Conservation (phyloP, 1,140 invertebrate genomes). For the Schlechtendalia chinensis region DNA sequence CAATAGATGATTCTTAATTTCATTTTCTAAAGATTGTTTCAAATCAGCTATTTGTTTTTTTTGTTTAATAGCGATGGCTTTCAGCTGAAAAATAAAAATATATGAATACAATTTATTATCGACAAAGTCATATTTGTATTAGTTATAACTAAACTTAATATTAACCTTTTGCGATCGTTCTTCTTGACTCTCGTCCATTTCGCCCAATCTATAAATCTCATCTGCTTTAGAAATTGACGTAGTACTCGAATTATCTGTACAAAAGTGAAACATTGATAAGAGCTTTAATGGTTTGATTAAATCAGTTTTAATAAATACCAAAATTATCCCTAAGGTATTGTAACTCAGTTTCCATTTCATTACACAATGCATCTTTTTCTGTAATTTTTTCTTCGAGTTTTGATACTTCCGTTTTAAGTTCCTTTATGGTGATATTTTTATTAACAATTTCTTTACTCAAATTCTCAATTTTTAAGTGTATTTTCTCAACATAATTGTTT, state of each 20-base stretch:
- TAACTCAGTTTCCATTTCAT: slow-evolving; percentile 24
- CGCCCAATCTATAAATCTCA: slow-evolving; percentile 54
- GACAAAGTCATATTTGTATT: background rate
- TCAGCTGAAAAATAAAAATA: slow-evolving; percentile 56
- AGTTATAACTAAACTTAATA: slow-evolving; percentile 6
- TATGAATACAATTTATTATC: background rate
- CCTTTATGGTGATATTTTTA: slow-evolving; percentile 7
- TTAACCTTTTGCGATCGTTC: slow-evolving; percentile 55
- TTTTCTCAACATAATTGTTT: background rate
- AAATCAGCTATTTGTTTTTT: slow-evolving; percentile 60
- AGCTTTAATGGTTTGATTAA: background rate
- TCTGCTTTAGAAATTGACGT: slow-evolving; percentile 55
- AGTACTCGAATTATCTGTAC: slow-evolving; percentile 53
- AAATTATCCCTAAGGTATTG: slow-evolving; percentile 4
- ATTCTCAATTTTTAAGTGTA: background rate
- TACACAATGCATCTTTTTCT: slow-evolving; percentile 13
- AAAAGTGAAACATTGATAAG: slow-evolving; percentile 1
- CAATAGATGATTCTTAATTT: slow-evolving; percentile 51
- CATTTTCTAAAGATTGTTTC: slow-evolving; percentile 56
- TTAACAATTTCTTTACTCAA: background rate
- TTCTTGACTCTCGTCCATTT: slow-evolving; percentile 56
- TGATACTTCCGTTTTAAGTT: slow-evolving; percentile 5
- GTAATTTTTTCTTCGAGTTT: slow-evolving; percentile 3
- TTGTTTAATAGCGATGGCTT: slow-evolving; percentile 60
- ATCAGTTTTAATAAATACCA: background rate